Evolutionary conservation across 1,140 invertebrate genomes (phyloP).

Genomic region (Drosophila insularis): DNA sequence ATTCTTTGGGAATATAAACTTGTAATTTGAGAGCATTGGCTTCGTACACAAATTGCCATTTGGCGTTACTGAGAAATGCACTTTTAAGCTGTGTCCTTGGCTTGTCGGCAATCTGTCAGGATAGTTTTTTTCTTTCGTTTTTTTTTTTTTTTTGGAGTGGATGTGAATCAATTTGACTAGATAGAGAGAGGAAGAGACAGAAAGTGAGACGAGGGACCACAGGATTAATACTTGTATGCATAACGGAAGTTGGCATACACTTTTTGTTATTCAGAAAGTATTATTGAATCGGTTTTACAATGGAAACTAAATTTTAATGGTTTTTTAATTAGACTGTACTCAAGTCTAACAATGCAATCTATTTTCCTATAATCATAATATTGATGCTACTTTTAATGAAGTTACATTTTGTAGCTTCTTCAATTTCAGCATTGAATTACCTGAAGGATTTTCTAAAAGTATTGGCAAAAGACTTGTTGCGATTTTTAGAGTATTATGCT

Average conservation of each 20-base stretch:
- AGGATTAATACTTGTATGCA: neutral
- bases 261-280: neutral
- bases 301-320: constrained; percentile 20
- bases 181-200: neutral
- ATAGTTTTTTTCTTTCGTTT: constrained; percentile 33
- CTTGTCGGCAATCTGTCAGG: constrained; percentile 69
- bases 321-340: constrained; percentile 10
- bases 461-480: no score
- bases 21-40: constrained; percentile 44
- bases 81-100: constrained; percentile 61
- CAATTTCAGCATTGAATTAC: no score
- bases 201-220: neutral
- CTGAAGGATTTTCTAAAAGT: no score
- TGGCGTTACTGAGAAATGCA: constrained; percentile 75
- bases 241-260: constrained; percentile 2
- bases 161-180: constrained; percentile 37
- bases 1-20: constrained; percentile 29
- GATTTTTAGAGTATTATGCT: no score
- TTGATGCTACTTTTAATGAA: no score
- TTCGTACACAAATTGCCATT: constrained; percentile 75
- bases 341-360: neutral
- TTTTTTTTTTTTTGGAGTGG: neutral
- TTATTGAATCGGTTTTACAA: neutral
- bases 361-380: no score
- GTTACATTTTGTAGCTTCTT: no score